Evolutionary conservation across 2,113 vertebrate genomes (phyloP), one percentile per base, ranked within the genome.

Genomic region (Rhynchomys soricoides): DNA sequence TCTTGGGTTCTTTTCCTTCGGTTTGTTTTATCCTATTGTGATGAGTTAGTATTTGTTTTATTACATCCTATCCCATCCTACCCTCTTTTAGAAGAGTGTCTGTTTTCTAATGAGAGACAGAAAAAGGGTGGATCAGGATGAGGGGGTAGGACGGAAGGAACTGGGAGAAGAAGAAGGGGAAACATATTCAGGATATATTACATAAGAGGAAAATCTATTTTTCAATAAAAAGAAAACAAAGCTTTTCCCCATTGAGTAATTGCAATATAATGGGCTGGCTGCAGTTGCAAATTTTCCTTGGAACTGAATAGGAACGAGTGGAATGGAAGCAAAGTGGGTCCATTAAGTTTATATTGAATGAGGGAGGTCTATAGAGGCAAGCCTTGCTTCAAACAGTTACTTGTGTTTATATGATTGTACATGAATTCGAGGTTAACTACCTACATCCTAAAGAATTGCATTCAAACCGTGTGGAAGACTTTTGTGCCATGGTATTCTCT

Each of bases 211-310:
- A 52, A 34, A 52, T 50, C 31, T 52, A 11, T 52, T 79, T 77
- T 79, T 37, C 17, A 79, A 37, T 37, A 55, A 79, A 79, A 79
- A 31, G 29, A 52, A 52, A 37, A 77, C 43, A 79, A 78, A 78
- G 31, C 31, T 52, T 95, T 97, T 97, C 59, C 74, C 94, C 95
- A 91, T 57, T 87, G 89, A 95, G 57, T 94, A 96, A 96, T 96
- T 97, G 34, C 48, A 91, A 81, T 87, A 93, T 89, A 93, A 94
- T 93, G 89, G 68, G 15, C n/a, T 96, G n/a, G 22, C n/a, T 95
- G n/a, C 31, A 93, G 83, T 97, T 90, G 43, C 89, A 93, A 83
- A 86, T 94, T 96, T 94, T 29, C 43, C 91, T 94, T 94, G 82
- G 55, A 55, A 96, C 97, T 91, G 78, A 96, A 88, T 94, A 94